Evolutionary conservation across 2,797 vertebrate genomes (phyloP).

Genomic region (Eutrigla gurnardus): DNA sequence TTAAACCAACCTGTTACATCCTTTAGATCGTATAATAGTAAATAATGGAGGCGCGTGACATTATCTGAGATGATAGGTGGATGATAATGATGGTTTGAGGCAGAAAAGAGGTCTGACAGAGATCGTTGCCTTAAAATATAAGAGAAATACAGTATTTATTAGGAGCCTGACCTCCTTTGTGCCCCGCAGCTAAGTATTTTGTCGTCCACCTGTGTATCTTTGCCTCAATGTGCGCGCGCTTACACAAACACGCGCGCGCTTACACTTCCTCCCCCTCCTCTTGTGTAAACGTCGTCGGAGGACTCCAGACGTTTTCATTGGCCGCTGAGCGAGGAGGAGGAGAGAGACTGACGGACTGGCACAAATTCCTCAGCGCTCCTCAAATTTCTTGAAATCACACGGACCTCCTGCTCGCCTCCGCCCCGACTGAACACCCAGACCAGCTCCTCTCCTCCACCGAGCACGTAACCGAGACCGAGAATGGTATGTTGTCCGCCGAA

Average conservation of each 20-base stretch:
- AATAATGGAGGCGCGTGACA: not conserved
- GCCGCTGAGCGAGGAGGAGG: constrained; percentile 59
- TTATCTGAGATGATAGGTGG: not conserved
- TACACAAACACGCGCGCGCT: not conserved
- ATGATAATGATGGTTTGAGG: not conserved
- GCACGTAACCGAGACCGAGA: constrained; percentile 28
- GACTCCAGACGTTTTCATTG: constrained; percentile 73
- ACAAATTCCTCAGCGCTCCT: constrained; percentile 83
- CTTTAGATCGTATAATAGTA: too few relatives aligned
- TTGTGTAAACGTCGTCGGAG: constrained; percentile 44
- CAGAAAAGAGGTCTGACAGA: not conserved
- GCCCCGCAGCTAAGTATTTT: not conserved
- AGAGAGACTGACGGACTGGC: constrained; percentile 57
- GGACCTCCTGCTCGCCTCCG: constrained; percentile 62
- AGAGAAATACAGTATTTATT: not conserved
- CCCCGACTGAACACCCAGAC: constrained; percentile 43
- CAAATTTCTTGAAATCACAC: constrained; percentile 78
- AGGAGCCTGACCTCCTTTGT: not conserved
- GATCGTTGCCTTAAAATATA: not conserved
- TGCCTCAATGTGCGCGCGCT: not conserved
- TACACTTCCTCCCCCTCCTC: constrained; percentile 36
- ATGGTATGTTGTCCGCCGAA: constrained; percentile 48
- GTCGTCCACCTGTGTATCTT: not conserved
- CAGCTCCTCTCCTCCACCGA: constrained; percentile 24
- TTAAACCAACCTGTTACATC: not conserved